These are phyloP conservation scores for Paralvinella palmiformis DNA, from an alignment of 1,140 invertebrate genomes.

Conservation along the genomic window DNA sequence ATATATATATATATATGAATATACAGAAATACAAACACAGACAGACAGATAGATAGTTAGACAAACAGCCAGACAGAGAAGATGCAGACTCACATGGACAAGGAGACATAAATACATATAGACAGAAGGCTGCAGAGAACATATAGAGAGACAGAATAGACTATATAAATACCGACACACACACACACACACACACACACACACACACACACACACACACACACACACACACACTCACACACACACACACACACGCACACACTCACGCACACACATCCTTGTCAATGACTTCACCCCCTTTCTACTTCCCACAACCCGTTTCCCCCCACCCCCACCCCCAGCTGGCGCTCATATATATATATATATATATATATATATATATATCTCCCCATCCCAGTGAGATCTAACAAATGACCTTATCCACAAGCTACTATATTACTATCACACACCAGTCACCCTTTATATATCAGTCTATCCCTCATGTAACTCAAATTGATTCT, in stretches of 20 bases:
- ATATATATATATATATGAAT: not conserved
- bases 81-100: not conserved
- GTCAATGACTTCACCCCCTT: no score
- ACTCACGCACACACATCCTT: not conserved
- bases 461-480: no score
- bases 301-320: no score
- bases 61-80: not conserved
- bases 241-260: not conserved
- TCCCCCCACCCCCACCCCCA: no score
- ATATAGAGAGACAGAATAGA: not conserved
- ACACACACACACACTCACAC: not conserved
- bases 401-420: no score
- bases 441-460: no score
- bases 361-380: no score
- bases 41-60: not conserved
- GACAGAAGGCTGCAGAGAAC: not conserved
- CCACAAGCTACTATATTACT: no score
- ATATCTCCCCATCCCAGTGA: no score
- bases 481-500: no score
- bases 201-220: not conserved
- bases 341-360: no score
- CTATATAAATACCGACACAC: not conserved
- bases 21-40: not conserved
- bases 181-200: not conserved
- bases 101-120: not conserved